Evolutionary conservation across 1,140 invertebrate species (phyloP).

Genomic region (Euura lappo): DNA sequence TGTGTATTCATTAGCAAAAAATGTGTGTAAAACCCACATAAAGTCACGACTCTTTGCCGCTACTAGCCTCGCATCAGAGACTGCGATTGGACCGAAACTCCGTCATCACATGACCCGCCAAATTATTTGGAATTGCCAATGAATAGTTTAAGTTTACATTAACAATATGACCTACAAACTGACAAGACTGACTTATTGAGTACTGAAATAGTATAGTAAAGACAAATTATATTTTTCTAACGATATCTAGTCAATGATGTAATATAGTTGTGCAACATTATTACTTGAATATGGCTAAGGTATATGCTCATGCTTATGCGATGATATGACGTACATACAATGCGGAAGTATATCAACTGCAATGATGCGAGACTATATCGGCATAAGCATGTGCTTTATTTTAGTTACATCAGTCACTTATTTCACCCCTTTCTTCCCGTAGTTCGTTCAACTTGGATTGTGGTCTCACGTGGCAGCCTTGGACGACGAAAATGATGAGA

Average conservation of each 20-base stretch:
- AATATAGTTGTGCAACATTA: background rate
- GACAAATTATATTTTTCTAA: background rate
- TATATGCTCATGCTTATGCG: background rate
- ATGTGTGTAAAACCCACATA: conserved; percentile 18
- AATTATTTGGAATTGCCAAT: conserved; percentile 24
- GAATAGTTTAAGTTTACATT: background rate
- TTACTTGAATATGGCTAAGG: conserved; percentile 1
- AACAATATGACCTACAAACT: background rate
- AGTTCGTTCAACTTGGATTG: background rate
- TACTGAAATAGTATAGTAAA: background rate
- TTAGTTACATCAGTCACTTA: background rate
- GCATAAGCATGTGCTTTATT: background rate
- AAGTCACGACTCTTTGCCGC: conserved; percentile 21
- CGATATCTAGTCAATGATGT: background rate
- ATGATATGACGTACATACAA: background rate
- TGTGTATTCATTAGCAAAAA: conserved; percentile 22
- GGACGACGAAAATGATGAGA: background rate
- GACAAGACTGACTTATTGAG: background rate
- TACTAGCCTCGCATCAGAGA: conserved; percentile 16
- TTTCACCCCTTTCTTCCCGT: background rate
- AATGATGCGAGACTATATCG: background rate
- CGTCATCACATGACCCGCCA: conserved; percentile 23
- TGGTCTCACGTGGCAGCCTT: background rate
- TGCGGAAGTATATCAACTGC: background rate
- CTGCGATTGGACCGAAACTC: conserved; percentile 18